A percentile compares a stretch with the other conserved stretches of the same genome.
These are phyloP conservation scores for Diploscapter pachys DNA, from an alignment of 1,140 invertebrate species.

Conservation along the genomic window DNA sequence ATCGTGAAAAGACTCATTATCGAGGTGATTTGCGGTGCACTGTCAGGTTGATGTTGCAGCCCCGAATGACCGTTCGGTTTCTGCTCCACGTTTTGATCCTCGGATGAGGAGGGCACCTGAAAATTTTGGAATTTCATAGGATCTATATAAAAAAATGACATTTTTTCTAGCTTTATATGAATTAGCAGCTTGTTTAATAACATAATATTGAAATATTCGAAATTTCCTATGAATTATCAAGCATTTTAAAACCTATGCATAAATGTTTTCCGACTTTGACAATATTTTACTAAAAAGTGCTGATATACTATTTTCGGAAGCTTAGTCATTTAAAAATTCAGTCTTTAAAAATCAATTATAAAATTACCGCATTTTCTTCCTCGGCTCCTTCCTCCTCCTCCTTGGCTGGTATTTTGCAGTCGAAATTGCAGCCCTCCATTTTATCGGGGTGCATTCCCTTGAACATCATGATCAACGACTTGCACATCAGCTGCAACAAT, in stretches of 20 bases:
- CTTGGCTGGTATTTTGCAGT: conserved; percentile 37
- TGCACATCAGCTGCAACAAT: conserved; percentile 47
- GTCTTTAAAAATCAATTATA: neutral
- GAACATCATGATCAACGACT: conserved; percentile 45
- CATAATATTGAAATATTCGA: neutral
- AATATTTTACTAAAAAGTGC: neutral
- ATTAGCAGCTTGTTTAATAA: neutral
- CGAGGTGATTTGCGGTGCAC: no score
- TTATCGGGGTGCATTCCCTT: conserved; percentile 57
- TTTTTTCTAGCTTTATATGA: neutral
- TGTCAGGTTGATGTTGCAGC: no score
- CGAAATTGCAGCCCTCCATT: conserved; percentile 46
- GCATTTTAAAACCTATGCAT: neutral
- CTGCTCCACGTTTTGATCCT: no score
- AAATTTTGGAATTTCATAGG: neutral
- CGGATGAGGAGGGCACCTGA: no score
- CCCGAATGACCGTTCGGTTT: no score
- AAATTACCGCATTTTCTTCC: neutral
- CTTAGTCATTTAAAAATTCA: neutral
- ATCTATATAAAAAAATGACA: neutral
- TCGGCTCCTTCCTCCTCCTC: neutral
- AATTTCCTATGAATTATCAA: neutral
- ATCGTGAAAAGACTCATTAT: no score
- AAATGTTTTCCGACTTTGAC: neutral
- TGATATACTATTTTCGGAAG: neutral